These are phyloP conservation scores for Diaprepes abbreviatus DNA, from an alignment of 2,888 invertebrate genomes.

Conservation along the genomic window DNA sequence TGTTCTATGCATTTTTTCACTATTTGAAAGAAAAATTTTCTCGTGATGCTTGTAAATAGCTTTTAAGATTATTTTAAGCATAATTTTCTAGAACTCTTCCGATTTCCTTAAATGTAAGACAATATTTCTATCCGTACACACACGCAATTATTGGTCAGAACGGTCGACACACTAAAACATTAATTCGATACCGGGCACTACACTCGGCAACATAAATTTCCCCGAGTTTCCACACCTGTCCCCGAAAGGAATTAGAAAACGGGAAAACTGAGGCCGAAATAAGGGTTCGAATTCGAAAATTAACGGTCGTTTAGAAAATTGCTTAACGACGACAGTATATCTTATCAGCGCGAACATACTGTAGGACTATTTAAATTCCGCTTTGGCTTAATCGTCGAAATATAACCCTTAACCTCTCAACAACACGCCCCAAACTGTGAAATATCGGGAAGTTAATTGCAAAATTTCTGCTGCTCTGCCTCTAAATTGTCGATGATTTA, in stretches of 20 bases:
- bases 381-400: constrained; percentile 54
- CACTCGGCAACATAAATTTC: constrained; percentile 12
- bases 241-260: constrained; percentile 27
- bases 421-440: constrained; percentile 52
- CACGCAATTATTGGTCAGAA: no score
- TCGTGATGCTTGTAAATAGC: no score
- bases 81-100: no score
- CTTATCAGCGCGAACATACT: constrained; percentile 52
- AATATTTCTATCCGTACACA: no score
- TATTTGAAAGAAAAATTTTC: no score
- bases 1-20: no score
- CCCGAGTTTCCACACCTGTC: constrained; percentile 36
- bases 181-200: neutral
- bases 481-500: constrained; percentile 53
- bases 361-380: constrained; percentile 54
- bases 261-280: constrained; percentile 49
- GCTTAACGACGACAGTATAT: constrained; percentile 54
- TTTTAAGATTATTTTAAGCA: no score
- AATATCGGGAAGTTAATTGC: constrained; percentile 53
- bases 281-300: constrained; percentile 48
- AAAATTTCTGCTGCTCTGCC: constrained; percentile 49
- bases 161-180: neutral
- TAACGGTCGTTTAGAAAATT: constrained; percentile 52
- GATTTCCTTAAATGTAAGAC: no score
- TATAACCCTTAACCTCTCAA: constrained; percentile 54